These are phyloP conservation scores for Panthera tigris DNA, from an alignment of 2,113 vertebrate species.

Conservation along the genomic window DNA sequence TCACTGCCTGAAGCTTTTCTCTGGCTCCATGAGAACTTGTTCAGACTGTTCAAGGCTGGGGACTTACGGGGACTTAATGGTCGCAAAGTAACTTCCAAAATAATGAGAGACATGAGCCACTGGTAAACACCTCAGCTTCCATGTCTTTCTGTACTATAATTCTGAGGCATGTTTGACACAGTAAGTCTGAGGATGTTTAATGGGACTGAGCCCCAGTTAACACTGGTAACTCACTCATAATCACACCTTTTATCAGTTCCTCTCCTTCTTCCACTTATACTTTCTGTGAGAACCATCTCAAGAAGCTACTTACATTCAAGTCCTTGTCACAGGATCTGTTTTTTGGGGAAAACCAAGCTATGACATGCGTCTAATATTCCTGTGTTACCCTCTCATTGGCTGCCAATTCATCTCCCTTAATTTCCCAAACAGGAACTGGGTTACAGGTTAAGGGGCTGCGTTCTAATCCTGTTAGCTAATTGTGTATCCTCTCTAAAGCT, in stretches of 20 bases:
- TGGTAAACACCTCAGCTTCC: background rate
- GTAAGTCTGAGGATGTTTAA: background rate
- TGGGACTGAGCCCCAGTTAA: background rate
- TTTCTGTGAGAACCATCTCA: background rate
- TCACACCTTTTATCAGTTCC: background rate
- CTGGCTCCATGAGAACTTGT: background rate
- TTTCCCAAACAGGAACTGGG: background rate
- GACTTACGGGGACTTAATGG: background rate
- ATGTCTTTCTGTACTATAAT: background rate
- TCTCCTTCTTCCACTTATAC: background rate
- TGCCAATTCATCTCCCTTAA: background rate
- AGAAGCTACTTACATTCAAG: background rate
- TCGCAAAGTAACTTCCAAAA: background rate
- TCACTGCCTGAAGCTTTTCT: background rate
- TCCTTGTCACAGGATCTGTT: background rate
- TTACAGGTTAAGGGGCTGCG: background rate
- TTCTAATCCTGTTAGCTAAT: background rate
- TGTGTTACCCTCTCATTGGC: background rate
- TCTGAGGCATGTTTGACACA: background rate
- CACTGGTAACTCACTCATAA: background rate
- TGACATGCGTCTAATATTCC: background rate
- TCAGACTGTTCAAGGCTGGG: background rate
- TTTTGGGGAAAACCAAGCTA: background rate
- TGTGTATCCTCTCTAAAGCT: background rate
- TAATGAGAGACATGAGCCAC: background rate